Base-by-base conservation (phyloP, 2,888 invertebrate genomes). In the Sclerodermus sp. region DNA sequence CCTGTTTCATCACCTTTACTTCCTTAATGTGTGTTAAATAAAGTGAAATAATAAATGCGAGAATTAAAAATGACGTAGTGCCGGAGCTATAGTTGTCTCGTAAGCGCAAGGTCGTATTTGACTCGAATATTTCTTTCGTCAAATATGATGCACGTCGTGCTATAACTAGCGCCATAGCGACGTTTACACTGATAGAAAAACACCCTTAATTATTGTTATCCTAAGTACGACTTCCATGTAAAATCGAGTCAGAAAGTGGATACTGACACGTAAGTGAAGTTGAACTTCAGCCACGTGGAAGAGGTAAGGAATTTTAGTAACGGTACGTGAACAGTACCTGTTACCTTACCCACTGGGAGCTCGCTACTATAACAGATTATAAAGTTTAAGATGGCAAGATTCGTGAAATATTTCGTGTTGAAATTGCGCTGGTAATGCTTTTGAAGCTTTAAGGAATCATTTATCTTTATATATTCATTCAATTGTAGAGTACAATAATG, bases 301-400 rank as follows among this genome's bases (percentile, higher is more conserved):
- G 23, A 23, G 23, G 23, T 45, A 40, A 49, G 60, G 53, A 57
- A 62, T 56, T 43, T 42, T 39, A 45, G 49, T 62, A 61, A 61
- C 61, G 62, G 64, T 50, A 60, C 49, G 51, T 43, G 44, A 30
- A 18, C 42, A 48, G 46, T 55, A 61, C 64, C 61, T 55, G 64
- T 64, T 62, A 64, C 55, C 50, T 34, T 60, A 53, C 32, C 30
- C 31, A 36, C 8, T 23, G 3, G 3, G 8, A 5, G 23, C 23
- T 8, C 8, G 3, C 8, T 23, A 3, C 23, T 23, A 5, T 5
- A 3, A 23, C 23, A 41, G 50, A 47, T 54, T 57, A 57, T 61
- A 60, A 49, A 43, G 48, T 23, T 5, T 23, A 23, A 23, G 23
- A 23, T 23, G 4, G 23, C 23, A 23, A 23, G 8, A 23, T 8